Evolutionary conservation across 2,888 invertebrate species (phyloP), one percentile per base, ranked within the genome.

Genomic region (Ornithoptera alexandrae): DNA sequence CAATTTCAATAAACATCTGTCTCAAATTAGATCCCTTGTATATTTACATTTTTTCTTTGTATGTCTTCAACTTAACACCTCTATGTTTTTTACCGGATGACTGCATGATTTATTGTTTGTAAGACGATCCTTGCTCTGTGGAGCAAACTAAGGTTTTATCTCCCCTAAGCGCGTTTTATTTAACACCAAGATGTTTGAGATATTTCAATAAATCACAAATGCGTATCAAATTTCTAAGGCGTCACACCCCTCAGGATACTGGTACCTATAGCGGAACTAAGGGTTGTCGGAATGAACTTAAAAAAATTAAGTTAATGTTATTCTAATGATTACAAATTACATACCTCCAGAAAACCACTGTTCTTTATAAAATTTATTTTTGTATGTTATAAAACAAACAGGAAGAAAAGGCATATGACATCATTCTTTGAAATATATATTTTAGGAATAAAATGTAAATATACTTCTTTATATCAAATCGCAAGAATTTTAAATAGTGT

Each of bases 161-260:
- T 90, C 87, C 90, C 89, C 89, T 79, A 79, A 80, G 81, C 79
- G 84, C 85, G 82, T 89, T 88, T 89, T 87, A 88, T 86, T 80
- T 80, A 87, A 85, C 84, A 86, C 85, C 80, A 84, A 87, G 85
- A 86, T 84, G 85, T 87, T 87, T 83, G 82, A 87, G 86, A 85
- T 87, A 88, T 89, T 88, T 86, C 88, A 87, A 91, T 92, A 92
- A 91, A 92, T 92, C 90, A 89, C 85, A 86, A 90, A 87, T 83
- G 86, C 88, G 88, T 86, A 84, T 91, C 90, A 87, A 86, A 88
- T 91, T 89, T 86, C 90, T 82, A 84, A 84, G 84, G 85, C 84
- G 84, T 82, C 81, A 80, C 84, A 80, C 84, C 85, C 86, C 83
- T 46, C 60, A 36, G 46, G 53, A 61, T 60, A 50, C 79, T 80